These are phyloP conservation scores for Prostheceraeus crozeri DNA, from an alignment of 2,888 invertebrate species.

Conservation along the genomic window DNA sequence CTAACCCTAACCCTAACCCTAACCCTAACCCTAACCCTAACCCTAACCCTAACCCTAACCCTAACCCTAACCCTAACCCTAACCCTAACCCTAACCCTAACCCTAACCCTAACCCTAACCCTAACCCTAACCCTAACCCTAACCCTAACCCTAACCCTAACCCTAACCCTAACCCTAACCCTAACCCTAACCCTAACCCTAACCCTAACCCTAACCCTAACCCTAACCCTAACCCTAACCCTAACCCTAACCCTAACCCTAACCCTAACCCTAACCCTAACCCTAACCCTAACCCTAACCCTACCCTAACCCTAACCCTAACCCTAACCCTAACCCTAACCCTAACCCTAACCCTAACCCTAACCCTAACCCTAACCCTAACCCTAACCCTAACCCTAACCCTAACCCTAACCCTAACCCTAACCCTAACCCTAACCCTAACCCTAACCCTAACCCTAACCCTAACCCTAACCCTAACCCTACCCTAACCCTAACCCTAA, in stretches of 20 bases:
- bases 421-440: slow-evolving; percentile 8
- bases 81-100: slow-evolving; percentile 31
- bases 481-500: slow-evolving; percentile 12
- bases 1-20: slow-evolving; percentile 8
- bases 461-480: background rate
- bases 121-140: slow-evolving; percentile 31
- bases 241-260: slow-evolving; percentile 8
- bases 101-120: slow-evolving; percentile 32
- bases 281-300: background rate
- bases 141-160: slow-evolving; percentile 27
- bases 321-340: slow-evolving; percentile 22
- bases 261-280: slow-evolving; percentile 8
- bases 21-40: slow-evolving; percentile 14
- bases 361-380: slow-evolving; percentile 30
- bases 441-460: slow-evolving; percentile 8
- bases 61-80: slow-evolving; percentile 24
- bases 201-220: slow-evolving; percentile 4
- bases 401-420: slow-evolving; percentile 23
- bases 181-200: background rate
- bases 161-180: slow-evolving; percentile 8
- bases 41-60: background rate
- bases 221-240: slow-evolving; percentile 8
- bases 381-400: slow-evolving; percentile 33
- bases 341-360: slow-evolving; percentile 33
- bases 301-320: background rate